These are phyloP conservation scores for Oasisia sp. DNA, from an alignment of 2,888 invertebrate species.

Conservation along the genomic window DNA sequence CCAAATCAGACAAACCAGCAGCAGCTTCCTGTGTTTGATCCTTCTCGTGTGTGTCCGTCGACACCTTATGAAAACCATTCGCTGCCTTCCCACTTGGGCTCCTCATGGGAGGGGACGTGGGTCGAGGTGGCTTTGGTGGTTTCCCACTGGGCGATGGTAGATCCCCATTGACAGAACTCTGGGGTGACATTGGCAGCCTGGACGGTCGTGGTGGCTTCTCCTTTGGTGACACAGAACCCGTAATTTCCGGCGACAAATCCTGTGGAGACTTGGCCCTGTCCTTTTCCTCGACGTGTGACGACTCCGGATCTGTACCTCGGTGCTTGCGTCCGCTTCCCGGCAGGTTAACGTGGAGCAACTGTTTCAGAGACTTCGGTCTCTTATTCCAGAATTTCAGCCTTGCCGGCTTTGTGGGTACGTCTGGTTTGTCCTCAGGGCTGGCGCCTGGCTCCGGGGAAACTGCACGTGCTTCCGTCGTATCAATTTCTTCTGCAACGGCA, in stretches of 20 bases:
- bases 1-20: not conserved
- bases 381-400: conserved; percentile 5
- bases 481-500: not conserved
- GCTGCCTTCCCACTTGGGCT: not conserved
- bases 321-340: not conserved
- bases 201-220: not conserved
- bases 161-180: not conserved
- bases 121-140: conserved; percentile 1
- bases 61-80: not conserved
- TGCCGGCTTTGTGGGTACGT: not conserved
- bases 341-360: not conserved
- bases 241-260: not conserved
- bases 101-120: not conserved
- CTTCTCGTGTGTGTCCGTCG: not conserved
- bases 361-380: not conserved
- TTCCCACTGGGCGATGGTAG: not conserved
- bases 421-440: not conserved
- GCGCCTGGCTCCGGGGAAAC: not conserved
- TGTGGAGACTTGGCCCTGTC: not conserved
- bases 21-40: not conserved
- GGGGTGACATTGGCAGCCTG: not conserved
- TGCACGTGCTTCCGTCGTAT: not conserved
- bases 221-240: not conserved
- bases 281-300: not conserved
- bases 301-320: not conserved